Conservation (phyloP, 2,113 vertebrate genomes). For the Lynx canadensis region DNA sequence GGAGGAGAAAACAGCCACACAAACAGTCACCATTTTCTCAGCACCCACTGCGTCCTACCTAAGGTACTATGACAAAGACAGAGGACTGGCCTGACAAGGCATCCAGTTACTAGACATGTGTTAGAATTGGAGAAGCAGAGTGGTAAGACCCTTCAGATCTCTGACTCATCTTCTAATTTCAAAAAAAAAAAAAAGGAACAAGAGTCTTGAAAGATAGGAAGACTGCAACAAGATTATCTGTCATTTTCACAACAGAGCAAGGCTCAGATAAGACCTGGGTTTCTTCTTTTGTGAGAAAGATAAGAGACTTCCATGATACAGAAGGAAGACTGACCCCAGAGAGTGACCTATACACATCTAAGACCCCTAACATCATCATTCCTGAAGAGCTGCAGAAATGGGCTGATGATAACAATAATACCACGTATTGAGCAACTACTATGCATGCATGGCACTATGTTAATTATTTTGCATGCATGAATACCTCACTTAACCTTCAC, state of each 20-base stretch:
- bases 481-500: neutral
- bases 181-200: constrained; percentile 5
- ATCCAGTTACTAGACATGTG: neutral
- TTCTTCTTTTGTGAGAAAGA: neutral
- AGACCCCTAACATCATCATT: neutral
- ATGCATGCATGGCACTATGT: too few species aligned
- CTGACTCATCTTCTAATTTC: neutral
- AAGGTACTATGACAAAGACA: neutral
- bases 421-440: neutral
- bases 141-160: neutral
- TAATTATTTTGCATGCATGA: neutral
- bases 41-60: neutral
- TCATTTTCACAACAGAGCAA: neutral
- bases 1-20: neutral
- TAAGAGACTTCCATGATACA: neutral
- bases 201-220: neutral
- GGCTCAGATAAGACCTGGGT: neutral
- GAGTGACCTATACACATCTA: neutral
- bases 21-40: neutral
- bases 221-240: neutral
- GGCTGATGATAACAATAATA: neutral
- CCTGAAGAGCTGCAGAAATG: neutral
- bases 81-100: neutral
- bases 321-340: neutral
- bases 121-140: neutral